Evolutionary conservation across 2,113 vertebrate genomes (phyloP).

Genomic region (Actenoides hombroni): DNA sequence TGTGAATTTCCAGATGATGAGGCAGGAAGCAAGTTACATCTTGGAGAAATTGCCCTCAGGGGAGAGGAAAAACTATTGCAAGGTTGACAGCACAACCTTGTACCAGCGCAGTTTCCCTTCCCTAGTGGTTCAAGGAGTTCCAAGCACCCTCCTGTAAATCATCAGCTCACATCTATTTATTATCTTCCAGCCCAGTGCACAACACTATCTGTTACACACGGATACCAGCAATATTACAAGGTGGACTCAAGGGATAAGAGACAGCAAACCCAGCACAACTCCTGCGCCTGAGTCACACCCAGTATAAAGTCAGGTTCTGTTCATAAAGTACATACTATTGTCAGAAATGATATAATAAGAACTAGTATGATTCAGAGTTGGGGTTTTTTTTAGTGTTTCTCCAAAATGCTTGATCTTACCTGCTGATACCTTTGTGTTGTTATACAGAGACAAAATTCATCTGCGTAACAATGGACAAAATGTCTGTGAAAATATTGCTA

Average conservation of each 20-base stretch:
- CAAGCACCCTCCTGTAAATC: slow-evolving; percentile 78
- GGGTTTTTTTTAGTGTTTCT: neutral
- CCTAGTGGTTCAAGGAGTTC: slow-evolving; percentile 74
- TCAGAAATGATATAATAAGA: slow-evolving; percentile 47
- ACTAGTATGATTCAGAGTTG: neutral
- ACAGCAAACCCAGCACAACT: slow-evolving; percentile 57
- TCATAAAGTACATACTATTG: neutral
- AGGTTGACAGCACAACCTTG: slow-evolving; percentile 71
- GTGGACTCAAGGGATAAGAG: slow-evolving; percentile 69
- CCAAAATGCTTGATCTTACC: neutral
- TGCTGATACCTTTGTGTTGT: neutral
- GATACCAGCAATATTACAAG: slow-evolving; percentile 75
- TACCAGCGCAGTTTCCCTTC: slow-evolving; percentile 54
- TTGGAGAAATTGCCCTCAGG: slow-evolving; percentile 70
- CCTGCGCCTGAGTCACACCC: slow-evolving; percentile 59
- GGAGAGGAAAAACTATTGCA: slow-evolving; percentile 66
- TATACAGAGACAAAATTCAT: neutral
- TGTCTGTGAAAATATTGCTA: neutral
- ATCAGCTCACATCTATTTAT: slow-evolving; percentile 79
- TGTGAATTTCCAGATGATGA: slow-evolving; percentile 74
- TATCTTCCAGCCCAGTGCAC: slow-evolving; percentile 79
- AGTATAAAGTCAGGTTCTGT: slow-evolving; percentile 38
- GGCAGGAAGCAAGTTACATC: slow-evolving; percentile 64
- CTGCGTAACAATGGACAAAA: slow-evolving; percentile 16
- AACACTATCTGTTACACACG: slow-evolving; percentile 80